Evolutionary conservation across 2,797 vertebrate species (phyloP), one percentile per base, ranked within the genome.

Genomic region (Steatocranus sp.): DNA sequence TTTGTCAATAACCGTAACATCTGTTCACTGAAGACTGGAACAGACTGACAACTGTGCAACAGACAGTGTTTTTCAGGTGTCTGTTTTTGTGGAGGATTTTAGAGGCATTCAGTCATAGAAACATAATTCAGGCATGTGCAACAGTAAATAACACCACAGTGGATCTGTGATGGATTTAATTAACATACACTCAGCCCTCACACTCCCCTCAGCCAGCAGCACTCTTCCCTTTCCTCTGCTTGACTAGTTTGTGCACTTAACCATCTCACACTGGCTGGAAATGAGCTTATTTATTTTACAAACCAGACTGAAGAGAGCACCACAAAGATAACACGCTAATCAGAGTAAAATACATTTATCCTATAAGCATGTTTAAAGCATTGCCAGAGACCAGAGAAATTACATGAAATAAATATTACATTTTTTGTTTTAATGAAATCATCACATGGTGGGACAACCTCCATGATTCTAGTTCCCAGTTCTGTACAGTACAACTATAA

Each of bases 1-100:
- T 70, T 18, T 77, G 83, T 54, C 88, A 89, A 17, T 88, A 70
- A 83, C n/a, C 4, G 1, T n/a, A 63, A 53, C 5, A 11, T 63
- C 6, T 2, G 18, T 17, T 43, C 5, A 15, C 3, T 5, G 75
- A 77, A 85, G 87, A 88, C 80, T 78, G 88, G 83, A 87, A 83
- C n/a, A 75, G 88, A 83, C 86, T 61, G 61, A 79, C 15, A 32
- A 76, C 38, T 17, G 32, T 50, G 43, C 6, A 8, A 20, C 11
- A 11, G 61, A 66, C 41, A 8, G 56, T 10, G 14, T 43, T 18
- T 34, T 41, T 11, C 43, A n/a, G 4, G 27, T 43, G 36, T 77
- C 25, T 68, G 53, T 41, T 20, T 34, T 27, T 9, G 43, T 38
- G n/a, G 20, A 3, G 20, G 17, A 11, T 75, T 78, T 41, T 32